A percentile compares a stretch with the other conserved stretches of the same genome.
phyloP scores from a whole-genome alignment of 2,888 invertebrate species.

The Prenolepis imparis region DNA sequence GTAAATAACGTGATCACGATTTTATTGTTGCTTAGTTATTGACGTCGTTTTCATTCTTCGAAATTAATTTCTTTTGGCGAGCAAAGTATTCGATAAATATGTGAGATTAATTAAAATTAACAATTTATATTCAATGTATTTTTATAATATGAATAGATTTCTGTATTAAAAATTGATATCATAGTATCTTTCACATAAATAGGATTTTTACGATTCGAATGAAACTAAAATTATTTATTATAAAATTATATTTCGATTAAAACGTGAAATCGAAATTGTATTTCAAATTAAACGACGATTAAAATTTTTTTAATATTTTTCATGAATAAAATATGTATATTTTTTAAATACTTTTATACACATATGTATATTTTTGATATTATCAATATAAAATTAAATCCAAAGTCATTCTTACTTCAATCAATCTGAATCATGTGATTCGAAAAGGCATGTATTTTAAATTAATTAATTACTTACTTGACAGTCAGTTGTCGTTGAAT shows the following conservation, averaged over 20 bases:
- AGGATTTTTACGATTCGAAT: background rate
- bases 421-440: background rate
- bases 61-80: background rate
- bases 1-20: background rate
- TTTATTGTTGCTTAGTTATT: background rate
- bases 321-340: background rate
- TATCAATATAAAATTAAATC: background rate
- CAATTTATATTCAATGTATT: background rate
- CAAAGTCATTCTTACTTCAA: background rate
- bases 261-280: background rate
- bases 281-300: background rate
- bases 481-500: constrained; percentile 95
- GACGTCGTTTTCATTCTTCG: background rate
- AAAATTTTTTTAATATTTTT: constrained; percentile 4
- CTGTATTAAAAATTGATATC: background rate
- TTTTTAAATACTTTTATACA: background rate
- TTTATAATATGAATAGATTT: background rate
- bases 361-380: background rate
- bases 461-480: constrained; percentile 89
- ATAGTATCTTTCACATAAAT: background rate
- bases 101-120: background rate
- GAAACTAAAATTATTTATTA: background rate
- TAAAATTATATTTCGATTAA: background rate
- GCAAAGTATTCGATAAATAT: background rate
- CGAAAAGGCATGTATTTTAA: background rate